phyloP scores from a whole-genome alignment of 1,140 invertebrate species.

The Drosophila guanche region DNA sequence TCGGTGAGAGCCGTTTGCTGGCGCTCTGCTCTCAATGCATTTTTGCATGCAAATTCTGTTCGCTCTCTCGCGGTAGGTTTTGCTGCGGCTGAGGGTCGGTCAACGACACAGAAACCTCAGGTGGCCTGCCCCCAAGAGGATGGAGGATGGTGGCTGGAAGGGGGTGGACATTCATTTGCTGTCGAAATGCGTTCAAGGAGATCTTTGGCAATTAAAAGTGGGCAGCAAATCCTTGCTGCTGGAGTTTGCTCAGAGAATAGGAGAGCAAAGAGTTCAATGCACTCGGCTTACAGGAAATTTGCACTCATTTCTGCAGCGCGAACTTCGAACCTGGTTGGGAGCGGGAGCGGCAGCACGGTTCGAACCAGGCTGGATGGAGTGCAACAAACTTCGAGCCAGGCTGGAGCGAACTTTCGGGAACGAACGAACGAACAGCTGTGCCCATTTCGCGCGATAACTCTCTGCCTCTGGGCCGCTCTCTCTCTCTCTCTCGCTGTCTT shows the following conservation, averaged over 20 bases:
- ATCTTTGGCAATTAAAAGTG: conserved; percentile 69
- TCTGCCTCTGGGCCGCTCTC: conserved; percentile 10
- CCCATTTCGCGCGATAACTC: conserved; percentile 45
- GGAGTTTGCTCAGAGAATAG: too few relatives aligned
- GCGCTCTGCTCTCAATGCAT: conserved; percentile 58
- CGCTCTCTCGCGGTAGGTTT: conserved; percentile 37
- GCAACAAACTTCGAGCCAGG: too few relatives aligned
- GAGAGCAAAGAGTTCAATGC: conserved; percentile 59
- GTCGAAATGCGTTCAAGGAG: conserved; percentile 77
- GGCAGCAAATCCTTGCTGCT: conserved; percentile 18
- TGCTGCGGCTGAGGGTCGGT: conserved; percentile 77
- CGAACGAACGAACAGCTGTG: conserved; percentile 52
- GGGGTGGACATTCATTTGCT: conserved; percentile 24
- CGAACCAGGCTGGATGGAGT: too few relatives aligned
- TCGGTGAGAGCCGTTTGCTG: conserved; percentile 40
- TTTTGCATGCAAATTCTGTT: conserved; percentile 75
- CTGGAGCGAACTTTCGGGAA: conserved; percentile 62
- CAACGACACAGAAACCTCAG: conserved; percentile 83
- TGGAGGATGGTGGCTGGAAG: conserved; percentile 10
- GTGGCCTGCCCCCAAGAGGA: conserved; percentile 80
- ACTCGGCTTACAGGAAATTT: conserved; percentile 57
- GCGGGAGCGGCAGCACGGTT: too few relatives aligned
- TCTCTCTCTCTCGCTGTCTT: conserved; percentile 19
- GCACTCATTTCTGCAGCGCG: conserved; percentile 69
- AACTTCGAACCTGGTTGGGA: conserved; percentile 17